Evolutionary conservation across 1,140 invertebrate species (phyloP).

Genomic region (Bursaphelenchus mucronatus): DNA sequence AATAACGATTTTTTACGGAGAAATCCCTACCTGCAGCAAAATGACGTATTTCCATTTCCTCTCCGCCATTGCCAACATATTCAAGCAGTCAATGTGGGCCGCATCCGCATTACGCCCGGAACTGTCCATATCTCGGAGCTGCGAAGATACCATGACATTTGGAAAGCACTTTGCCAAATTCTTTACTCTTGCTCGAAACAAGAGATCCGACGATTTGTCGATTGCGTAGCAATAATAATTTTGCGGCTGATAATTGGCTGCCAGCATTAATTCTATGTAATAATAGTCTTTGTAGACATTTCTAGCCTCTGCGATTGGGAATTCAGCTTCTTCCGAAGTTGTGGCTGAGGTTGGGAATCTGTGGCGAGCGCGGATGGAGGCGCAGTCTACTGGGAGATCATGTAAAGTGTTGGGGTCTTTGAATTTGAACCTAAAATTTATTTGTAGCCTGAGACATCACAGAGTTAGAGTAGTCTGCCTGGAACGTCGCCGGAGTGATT

Average conservation of each 20-base stretch:
- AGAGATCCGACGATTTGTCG: conserved; percentile 33
- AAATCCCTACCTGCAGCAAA: conserved; percentile 21
- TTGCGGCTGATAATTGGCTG: conserved; percentile 39
- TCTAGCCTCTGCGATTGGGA: conserved; percentile 41
- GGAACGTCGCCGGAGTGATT: too few species aligned
- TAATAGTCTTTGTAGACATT: conserved; percentile 44
- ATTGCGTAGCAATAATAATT: conserved; percentile 48
- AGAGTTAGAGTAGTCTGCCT: too few species aligned
- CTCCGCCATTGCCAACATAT: conserved; percentile 12
- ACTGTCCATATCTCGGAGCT: conserved; percentile 33
- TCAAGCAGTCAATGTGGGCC: conserved; percentile 32
- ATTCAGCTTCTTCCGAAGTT: conserved; percentile 29
- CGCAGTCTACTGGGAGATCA: conserved; percentile 30
- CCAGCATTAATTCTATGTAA: conserved; percentile 42
- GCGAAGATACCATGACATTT: conserved; percentile 33
- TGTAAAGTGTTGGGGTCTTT: not conserved
- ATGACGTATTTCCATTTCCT: conserved; percentile 38
- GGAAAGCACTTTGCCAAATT: conserved; percentile 39
- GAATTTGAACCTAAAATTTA: not conserved
- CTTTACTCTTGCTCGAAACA: conserved; percentile 32
- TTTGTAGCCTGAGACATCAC: too few species aligned
- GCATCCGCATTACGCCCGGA: conserved; percentile 34
- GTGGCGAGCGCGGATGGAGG: conserved; percentile 19
- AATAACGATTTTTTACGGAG: too few species aligned
- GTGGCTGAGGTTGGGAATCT: conserved; percentile 29